A percentile compares a stretch with the other conserved stretches of the same genome.
phyloP scores from a whole-genome alignment of 1,140 invertebrate genomes.

The Drosophila subpulchrella region DNA sequence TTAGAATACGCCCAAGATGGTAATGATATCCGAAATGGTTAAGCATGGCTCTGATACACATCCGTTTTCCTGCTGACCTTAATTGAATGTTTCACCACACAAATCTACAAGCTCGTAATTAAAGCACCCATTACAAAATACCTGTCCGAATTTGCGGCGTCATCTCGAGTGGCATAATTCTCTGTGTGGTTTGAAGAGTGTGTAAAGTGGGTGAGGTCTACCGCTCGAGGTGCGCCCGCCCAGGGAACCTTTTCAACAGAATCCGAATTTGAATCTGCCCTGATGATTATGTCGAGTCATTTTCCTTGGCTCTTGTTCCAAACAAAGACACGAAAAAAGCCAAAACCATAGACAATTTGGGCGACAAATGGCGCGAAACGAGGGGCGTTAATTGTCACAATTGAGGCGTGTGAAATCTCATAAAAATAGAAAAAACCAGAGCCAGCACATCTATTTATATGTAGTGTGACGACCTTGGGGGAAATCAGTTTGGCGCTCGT shows the following conservation, averaged over 20 bases:
- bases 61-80: conserved; percentile 51
- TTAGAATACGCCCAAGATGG: conserved; percentile 56
- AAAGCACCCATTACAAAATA: conserved; percentile 45
- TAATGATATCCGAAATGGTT: conserved; percentile 10
- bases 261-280: conserved; percentile 55
- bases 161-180: conserved; percentile 68
- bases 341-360: conserved; percentile 21
- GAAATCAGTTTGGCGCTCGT: conserved; percentile 33
- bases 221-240: conserved; percentile 53
- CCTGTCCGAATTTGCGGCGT: conserved; percentile 51
- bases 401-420: conserved; percentile 76
- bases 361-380: conserved; percentile 30
- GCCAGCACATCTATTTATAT: conserved; percentile 40
- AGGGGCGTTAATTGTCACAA: conserved; percentile 78
- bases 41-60: conserved; percentile 29
- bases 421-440: conserved; percentile 22
- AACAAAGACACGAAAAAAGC: conserved; percentile 21
- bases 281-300: conserved; percentile 70
- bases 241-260: conserved; percentile 37
- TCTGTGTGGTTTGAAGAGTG: conserved; percentile 24
- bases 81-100: conserved; percentile 21
- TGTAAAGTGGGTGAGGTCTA: conserved; percentile 50
- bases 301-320: conserved; percentile 9
- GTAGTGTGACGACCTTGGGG: conserved; percentile 62
- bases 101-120: conserved; percentile 38